A percentile compares a stretch with the other conserved stretches of the same genome.
phyloP scores from a whole-genome alignment of 2,113 vertebrate genomes.

The Mesitornis unicolor region DNA sequence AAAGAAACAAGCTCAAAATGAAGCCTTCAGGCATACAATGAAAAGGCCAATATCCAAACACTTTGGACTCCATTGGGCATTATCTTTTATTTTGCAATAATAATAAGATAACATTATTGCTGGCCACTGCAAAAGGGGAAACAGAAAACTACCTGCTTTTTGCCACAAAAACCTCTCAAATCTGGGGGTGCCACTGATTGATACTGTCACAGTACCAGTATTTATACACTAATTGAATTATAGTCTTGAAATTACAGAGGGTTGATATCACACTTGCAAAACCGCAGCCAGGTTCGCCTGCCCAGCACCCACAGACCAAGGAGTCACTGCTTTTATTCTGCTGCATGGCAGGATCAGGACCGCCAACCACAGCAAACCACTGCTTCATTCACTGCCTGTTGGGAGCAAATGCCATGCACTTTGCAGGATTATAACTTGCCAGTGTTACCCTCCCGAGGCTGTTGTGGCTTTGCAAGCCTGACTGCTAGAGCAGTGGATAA shows the following conservation, averaged over 20 bases:
- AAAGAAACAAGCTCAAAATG: background rate
- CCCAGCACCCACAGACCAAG: background rate
- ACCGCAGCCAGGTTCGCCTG: background rate
- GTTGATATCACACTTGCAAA: background rate
- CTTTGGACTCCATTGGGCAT: background rate
- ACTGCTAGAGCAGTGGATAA: background rate
- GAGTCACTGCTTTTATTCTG: background rate
- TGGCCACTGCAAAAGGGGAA: background rate
- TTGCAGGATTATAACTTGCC: background rate
- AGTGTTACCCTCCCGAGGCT: background rate
- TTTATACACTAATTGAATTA: background rate
- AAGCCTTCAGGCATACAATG: background rate
- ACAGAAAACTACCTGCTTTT: background rate
- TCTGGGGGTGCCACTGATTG: background rate
- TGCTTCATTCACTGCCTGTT: background rate
- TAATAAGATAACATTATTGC: background rate
- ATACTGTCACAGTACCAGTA: background rate
- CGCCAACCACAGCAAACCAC: fast-evolving
- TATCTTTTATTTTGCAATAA: background rate
- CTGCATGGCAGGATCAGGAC: fast-evolving
- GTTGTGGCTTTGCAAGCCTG: background rate
- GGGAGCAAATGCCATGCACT: background rate
- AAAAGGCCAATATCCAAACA: background rate
- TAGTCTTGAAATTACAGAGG: background rate
- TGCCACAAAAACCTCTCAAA: background rate